These are phyloP conservation scores for Heloderma charlesbogerti DNA, from an alignment of 2,113 vertebrate species.

Conservation along the genomic window DNA sequence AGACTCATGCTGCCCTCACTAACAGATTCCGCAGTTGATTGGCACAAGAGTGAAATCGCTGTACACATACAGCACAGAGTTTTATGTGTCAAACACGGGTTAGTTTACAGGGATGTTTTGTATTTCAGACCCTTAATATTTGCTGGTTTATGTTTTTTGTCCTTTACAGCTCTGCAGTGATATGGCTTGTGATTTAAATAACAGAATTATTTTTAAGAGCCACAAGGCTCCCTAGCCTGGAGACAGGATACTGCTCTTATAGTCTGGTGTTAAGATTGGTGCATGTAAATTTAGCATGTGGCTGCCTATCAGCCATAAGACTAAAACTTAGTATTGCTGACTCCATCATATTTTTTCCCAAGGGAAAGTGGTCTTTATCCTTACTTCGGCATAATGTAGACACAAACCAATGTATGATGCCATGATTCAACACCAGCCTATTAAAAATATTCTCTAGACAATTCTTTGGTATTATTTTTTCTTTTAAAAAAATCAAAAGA, in stretches of 20 bases:
- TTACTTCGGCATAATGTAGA: neutral
- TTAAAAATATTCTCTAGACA: neutral
- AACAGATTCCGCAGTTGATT: neutral
- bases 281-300: neutral
- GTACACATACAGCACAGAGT: neutral
- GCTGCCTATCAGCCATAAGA: neutral
- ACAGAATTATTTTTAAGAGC: slow-evolving; percentile 1
- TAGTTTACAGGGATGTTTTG: neutral
- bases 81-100: neutral
- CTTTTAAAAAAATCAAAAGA: neutral
- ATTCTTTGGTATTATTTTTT: neutral
- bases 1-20: neutral
- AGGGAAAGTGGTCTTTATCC: neutral
- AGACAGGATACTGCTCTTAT: neutral
- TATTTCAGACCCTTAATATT: neutral
- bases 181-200: neutral
- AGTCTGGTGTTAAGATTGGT: neutral
- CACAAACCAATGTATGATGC: neutral
- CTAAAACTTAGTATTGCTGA: neutral
- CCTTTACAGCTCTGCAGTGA: neutral
- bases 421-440: neutral
- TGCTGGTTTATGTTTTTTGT: neutral
- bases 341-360: neutral
- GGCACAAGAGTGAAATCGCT: neutral
- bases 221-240: neutral